Evolutionary conservation across 92 coral and sea anemone genomes (phyloP).

Genomic region (Palythoa heliodiscus): DNA sequence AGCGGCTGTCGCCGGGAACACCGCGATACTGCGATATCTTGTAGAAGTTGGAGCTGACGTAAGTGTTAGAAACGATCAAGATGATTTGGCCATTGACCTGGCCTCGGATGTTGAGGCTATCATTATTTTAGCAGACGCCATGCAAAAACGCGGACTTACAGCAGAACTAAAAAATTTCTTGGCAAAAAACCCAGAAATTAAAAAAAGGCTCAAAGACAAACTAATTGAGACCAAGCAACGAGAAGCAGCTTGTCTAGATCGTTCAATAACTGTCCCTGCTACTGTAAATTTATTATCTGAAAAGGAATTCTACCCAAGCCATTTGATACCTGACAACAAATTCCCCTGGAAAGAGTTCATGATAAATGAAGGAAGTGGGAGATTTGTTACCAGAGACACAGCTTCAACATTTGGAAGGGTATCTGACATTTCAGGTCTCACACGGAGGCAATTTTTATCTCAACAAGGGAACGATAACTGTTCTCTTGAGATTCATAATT

Average conservation of each 20-base stretch:
- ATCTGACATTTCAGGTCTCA: constrained; percentile 9
- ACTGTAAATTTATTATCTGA: constrained; percentile 6
- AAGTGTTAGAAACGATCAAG: constrained; percentile 77
- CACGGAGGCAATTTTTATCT: constrained; percentile 11
- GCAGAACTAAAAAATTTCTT: constrained; percentile 69
- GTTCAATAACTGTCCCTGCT: constrained; percentile 53
- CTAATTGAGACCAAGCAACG: constrained; percentile 42
- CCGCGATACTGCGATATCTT: constrained; percentile 83
- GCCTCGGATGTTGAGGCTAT: constrained; percentile 82
- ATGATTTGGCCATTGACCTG: constrained; percentile 85
- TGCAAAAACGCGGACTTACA: constrained; percentile 69
- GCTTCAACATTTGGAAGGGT: constrained; percentile 48
- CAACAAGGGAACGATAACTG: constrained; percentile 50
- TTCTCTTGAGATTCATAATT: constrained; percentile 38
- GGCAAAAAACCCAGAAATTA: constrained; percentile 71
- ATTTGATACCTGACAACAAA: constrained; percentile 16
- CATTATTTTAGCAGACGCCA: constrained; percentile 77
- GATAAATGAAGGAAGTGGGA: constrained; percentile 22
- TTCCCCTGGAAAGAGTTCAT: constrained; percentile 21
- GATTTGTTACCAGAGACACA: constrained; percentile 49
- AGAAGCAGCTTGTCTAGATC: constrained; percentile 4
- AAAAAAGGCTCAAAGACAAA: constrained; percentile 69
- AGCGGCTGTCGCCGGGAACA: constrained; percentile 91
- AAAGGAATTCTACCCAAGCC: constrained; percentile 47
- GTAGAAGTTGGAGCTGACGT: constrained; percentile 84